Conservation (phyloP, 2,113 vertebrate species). For the Callospermophilus lateralis region DNA sequence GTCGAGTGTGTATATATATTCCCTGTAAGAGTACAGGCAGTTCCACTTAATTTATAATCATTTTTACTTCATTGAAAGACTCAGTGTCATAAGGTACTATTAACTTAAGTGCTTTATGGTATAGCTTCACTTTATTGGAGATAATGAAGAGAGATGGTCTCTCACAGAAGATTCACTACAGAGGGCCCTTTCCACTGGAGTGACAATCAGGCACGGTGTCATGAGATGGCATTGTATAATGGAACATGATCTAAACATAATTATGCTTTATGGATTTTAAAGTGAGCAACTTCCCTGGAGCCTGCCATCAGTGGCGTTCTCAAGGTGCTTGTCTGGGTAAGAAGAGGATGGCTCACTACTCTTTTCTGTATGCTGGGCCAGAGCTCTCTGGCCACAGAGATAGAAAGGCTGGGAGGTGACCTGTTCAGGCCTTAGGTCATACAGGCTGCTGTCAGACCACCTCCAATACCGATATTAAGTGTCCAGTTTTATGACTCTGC, state of each 20-base stretch:
- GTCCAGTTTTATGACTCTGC: neutral
- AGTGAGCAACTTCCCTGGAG: slow-evolving; percentile 37
- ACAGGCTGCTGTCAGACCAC: neutral
- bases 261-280: slow-evolving; percentile 62
- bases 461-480: neutral
- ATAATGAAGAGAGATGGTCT: slow-evolving; percentile 51
- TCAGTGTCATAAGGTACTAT: slow-evolving; percentile 39
- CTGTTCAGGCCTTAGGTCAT: neutral
- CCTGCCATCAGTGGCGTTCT: neutral
- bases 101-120: slow-evolving; percentile 47
- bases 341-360: neutral
- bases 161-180: neutral
- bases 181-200: slow-evolving; percentile 2
- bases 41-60: slow-evolving; percentile 59
- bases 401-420: neutral
- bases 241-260: slow-evolving; percentile 45
- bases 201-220: neutral
- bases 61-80: slow-evolving; percentile 54
- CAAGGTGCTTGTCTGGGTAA: neutral
- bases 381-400: neutral
- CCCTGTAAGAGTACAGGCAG: neutral
- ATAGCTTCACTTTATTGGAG: slow-evolving; percentile 58
- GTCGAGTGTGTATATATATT: neutral
- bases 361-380: neutral
- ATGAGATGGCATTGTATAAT: slow-evolving; percentile 54